Evolutionary conservation across 2,888 invertebrate species (phyloP), one percentile per base, ranked within the genome.

Genomic region (Rapana venosa): DNA sequence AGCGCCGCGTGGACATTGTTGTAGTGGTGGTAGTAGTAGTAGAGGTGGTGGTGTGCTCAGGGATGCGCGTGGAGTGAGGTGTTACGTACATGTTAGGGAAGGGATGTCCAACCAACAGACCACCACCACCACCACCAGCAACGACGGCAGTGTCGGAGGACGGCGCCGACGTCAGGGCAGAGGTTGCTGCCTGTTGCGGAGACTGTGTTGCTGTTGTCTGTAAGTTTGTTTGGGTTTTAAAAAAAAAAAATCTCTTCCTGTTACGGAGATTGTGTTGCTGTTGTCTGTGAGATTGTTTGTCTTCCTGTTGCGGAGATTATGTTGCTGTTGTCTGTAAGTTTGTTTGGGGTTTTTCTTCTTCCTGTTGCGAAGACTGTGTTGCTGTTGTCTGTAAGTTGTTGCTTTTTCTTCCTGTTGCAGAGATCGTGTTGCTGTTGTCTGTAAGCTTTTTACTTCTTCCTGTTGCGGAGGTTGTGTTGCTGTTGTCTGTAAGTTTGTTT

Each of bases 351-450:
- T 8, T 47, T 47, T 8, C 47, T 8, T 47, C 81, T 83, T 36
- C 81, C 26, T 83, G 47, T 36, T 83, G 20, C 47, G 47, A 26
- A 83, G 81, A 13, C 36, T 83, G 47, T 83, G n/a, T 83, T 83
- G 81, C 81, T 83, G 81, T 83, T 83, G 81, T 83, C 47, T 81
- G 81, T 83, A 83, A 83, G 81, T 83, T 20, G n/a, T n/a, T n/a
- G n/a, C 47, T 22, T 11, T 11, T 47, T 74, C 74, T 70, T 22
- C 22, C 70, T 70, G n/a, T n/a, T n/a, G n/a, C n/a, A n/a, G n/a
- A n/a, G n/a, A n/a, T n/a, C n/a, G n/a, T 47, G 47, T 47, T 47
- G 47, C 47, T 47, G 47, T 47, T 47, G 47, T 47, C 47, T 47
- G 47, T 47, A 47, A 47, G 47, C n/a, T n/a, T n/a, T n/a, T n/a